Evolutionary conservation across 2,888 invertebrate species (phyloP).

Genomic region (Ornithoptera priamus): DNA sequence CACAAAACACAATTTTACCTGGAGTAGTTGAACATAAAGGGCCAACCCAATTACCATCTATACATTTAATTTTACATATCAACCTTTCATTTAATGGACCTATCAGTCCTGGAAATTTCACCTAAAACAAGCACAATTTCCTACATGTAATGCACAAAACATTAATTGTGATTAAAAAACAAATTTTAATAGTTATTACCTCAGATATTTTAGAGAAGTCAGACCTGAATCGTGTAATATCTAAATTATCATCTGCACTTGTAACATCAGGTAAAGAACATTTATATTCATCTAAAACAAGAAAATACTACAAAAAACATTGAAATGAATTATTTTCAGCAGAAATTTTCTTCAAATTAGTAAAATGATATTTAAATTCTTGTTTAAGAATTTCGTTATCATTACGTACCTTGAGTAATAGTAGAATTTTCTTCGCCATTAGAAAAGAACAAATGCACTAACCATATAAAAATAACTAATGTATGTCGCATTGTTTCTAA

Average conservation of each 20-base stretch:
- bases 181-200: slow-evolving; percentile 43
- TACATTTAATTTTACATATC: slow-evolving; percentile 91
- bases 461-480: slow-evolving; percentile 28
- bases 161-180: not conserved
- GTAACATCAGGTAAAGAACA: slow-evolving; percentile 72
- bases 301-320: too few relatives aligned
- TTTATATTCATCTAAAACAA: slow-evolving; percentile 65
- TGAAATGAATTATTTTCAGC: too few relatives aligned
- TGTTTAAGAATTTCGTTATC: not conserved
- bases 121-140: slow-evolving; percentile 55
- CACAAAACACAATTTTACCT: slow-evolving; percentile 69
- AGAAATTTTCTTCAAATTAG: too few relatives aligned
- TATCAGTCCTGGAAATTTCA: slow-evolving; percentile 88
- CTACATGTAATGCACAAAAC: not conserved
- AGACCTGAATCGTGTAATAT: slow-evolving; percentile 64
- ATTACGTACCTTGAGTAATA: slow-evolving; percentile 44
- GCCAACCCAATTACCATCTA: slow-evolving; percentile 91
- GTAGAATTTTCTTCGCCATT: slow-evolving; percentile 40
- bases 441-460: slow-evolving; percentile 39
- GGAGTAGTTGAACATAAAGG: slow-evolving; percentile 88
- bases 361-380: not conserved
- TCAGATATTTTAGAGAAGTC: slow-evolving; percentile 76
- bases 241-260: slow-evolving; percentile 63
- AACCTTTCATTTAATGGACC: slow-evolving; percentile 86
- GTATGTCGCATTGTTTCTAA: slow-evolving; percentile 1